Evolutionary conservation across 2,888 invertebrate genomes (phyloP), one percentile per base, ranked within the genome.

Genomic region (Xanthorhoe designata): DNA sequence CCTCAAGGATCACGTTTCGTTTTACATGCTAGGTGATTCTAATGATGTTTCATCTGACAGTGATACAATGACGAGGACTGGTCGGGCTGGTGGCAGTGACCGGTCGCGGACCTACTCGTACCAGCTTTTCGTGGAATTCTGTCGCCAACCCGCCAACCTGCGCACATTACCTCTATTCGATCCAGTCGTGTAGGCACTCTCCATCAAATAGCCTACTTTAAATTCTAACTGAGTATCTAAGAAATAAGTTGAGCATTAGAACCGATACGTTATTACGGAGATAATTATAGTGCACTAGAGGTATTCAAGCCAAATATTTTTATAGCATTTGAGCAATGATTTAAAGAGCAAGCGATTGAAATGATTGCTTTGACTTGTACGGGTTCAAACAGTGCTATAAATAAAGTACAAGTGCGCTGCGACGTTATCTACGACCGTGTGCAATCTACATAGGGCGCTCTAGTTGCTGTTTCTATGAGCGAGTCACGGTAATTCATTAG

Each of bases 401-500:
- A 59, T 59, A 51, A 59, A 50, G 10, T 13, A 5, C n/a, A 13
- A n/a, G n/a, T n/a, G 24, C 7, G 0, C 45, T 15, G 10, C 7
- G 38, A 15, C 51, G 38, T 51, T 61, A 47, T 47, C 60, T 53
- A 13, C 8, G 38, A 8, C 24, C 8, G 15, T 49, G 32, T 61
- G 55, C 49, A 55, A 49, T 55, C 38, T 57, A 57, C 53, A 15
- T n/a, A 32, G 52, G 18, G 29, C 15, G 50, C 18, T 2, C 54
- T 54, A 32, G 54, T 54, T 38, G 15, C 29, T 47, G 19, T 24
- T 51, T 56, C 32, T 47, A 54, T 18, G 38, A 38, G 54, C 68
- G 45, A 67, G 70, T 70, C 69, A 65, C 73, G 72, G 73, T 69
- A 66, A 70, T 73, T 72, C 70, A 65, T 73, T 71, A 61, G 62